phyloP scores from a whole-genome alignment of 2,888 invertebrate species.

The Gonocerus acuteangulatus region DNA sequence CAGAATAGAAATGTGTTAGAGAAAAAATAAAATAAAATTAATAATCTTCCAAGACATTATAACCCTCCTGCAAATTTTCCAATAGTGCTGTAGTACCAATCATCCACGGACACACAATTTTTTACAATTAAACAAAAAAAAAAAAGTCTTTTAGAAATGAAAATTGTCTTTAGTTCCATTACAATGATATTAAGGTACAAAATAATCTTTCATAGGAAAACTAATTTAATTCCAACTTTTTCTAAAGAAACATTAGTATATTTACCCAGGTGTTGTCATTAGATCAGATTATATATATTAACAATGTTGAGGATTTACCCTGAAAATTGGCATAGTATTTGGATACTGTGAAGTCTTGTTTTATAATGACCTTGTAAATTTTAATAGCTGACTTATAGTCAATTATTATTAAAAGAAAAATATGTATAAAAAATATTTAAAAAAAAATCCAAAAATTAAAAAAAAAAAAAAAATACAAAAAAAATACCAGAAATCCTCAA shows the following conservation, averaged over 20 bases:
- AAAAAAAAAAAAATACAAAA: conserved; percentile 24
- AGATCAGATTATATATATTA: conserved; percentile 22
- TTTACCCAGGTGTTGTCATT: conserved; percentile 24
- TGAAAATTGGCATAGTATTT: conserved; percentile 12
- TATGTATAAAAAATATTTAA: conserved; percentile 1
- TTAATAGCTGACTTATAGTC: conserved; percentile 16
- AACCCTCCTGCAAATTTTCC: conserved; percentile 21
- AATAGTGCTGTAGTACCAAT: conserved; percentile 23
- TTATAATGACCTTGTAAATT: conserved; percentile 6
- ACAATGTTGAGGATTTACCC: conserved; percentile 17
- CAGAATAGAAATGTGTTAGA: conserved; percentile 26
- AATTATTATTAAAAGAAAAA: conserved; percentile 3
- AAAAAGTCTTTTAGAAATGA: conserved; percentile 8
- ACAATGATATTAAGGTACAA: conserved; percentile 23
- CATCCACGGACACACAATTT: conserved; percentile 15
- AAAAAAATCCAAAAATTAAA: conserved; percentile 23
- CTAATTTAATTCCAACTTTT: conserved; percentile 20
- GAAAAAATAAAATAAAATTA: conserved; percentile 19
- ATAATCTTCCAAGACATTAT: conserved; percentile 14
- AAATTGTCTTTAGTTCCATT: conserved; percentile 26
- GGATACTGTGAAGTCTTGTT: conserved; percentile 10
- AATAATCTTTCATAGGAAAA: conserved; percentile 24
- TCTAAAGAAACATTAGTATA: conserved; percentile 23
- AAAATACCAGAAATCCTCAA: conserved; percentile 14
- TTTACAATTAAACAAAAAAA: conserved; percentile 16